Conservation (phyloP, 2,797 vertebrate species). For the Sebastolobus altivelis region DNA sequence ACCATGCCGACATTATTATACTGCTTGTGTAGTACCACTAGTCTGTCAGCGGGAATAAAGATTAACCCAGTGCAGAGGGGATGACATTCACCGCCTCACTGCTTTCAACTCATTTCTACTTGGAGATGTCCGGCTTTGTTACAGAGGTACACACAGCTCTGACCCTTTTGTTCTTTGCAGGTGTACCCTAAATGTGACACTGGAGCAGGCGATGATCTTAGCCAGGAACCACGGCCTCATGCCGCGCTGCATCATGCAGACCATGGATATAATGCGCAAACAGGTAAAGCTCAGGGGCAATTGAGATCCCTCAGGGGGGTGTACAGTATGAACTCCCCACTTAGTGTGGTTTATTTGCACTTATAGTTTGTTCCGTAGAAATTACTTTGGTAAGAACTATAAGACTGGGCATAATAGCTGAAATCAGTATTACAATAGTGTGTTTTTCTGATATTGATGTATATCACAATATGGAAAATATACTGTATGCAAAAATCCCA, state of each 20-base stretch:
- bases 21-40: conserved; percentile 12
- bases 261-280: conserved; percentile 98
- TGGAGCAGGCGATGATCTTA: conserved; percentile 95
- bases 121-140: conserved; percentile 11
- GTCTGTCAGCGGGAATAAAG: conserved; percentile 46
- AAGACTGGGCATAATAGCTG: not conserved
- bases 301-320: not conserved
- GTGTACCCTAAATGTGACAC: conserved; percentile 92
- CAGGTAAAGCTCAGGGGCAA: conserved; percentile 84
- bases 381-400: not conserved
- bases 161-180: conserved; percentile 77
- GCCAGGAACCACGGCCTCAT: conserved; percentile 95
- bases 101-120: conserved; percentile 7
- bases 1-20: not conserved
- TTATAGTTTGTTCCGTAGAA: not conserved
- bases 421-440: not conserved
- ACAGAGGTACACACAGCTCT: not conserved
- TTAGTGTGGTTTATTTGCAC: not conserved
- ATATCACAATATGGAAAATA: not conserved
- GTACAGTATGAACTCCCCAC: not conserved
- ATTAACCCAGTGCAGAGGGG: conserved; percentile 24
- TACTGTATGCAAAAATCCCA: not conserved
- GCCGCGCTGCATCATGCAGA: conserved; percentile 98
- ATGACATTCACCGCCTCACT: conserved; percentile 15
- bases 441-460: not conserved